Percentiles rank a stretch among this genome's conserved stretches.
These are phyloP conservation scores for Micronisus gabar DNA, from an alignment of 2,113 vertebrate genomes.

Conservation along the genomic window DNA sequence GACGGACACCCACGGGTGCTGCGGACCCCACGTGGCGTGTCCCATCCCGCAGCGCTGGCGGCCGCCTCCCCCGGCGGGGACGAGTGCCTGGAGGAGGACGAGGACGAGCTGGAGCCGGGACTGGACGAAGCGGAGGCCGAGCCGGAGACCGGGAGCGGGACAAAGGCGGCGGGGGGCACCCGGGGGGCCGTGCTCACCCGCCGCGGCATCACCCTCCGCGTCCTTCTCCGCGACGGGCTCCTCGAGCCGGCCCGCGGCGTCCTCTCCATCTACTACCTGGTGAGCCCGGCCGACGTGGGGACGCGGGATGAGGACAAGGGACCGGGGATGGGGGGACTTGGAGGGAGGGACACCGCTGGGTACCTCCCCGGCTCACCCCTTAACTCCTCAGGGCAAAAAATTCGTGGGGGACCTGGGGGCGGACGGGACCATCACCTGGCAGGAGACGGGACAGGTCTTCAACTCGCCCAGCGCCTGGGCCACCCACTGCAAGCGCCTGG, in stretches of 20 bases:
- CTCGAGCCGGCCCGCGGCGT: constrained; percentile 86
- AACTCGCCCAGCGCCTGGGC: constrained; percentile 97
- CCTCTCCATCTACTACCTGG: constrained; percentile 93
- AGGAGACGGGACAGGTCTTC: constrained; percentile 93
- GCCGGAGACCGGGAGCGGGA: not conserved
- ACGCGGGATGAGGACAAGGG: accelerated
- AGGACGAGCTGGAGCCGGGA: constrained; percentile 67
- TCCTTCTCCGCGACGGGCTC: constrained; percentile 90
- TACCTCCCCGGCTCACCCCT: accelerated
- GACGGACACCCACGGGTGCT: not conserved
- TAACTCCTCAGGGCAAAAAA: constrained; percentile 85
- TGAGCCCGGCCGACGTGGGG: constrained; percentile 34
- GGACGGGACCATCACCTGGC: constrained; percentile 94
- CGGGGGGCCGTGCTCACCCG: constrained; percentile 86
- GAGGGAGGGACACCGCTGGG: accelerated
- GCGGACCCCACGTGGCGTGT: not conserved
- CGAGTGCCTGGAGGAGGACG: constrained; percentile 74
- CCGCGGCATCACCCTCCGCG: constrained; percentile 89
- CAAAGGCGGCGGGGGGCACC: constrained; percentile 17
- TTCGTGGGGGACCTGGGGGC: constrained; percentile 90
- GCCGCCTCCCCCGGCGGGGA: constrained; percentile 55
- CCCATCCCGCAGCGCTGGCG: constrained; percentile 43
- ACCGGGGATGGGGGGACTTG: accelerated
- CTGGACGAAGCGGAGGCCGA: constrained; percentile 14
- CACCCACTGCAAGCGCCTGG: constrained; percentile 95